Evolutionary conservation across 2,113 vertebrate genomes (phyloP).

Genomic region (Onychorhynchus coronatus): DNA sequence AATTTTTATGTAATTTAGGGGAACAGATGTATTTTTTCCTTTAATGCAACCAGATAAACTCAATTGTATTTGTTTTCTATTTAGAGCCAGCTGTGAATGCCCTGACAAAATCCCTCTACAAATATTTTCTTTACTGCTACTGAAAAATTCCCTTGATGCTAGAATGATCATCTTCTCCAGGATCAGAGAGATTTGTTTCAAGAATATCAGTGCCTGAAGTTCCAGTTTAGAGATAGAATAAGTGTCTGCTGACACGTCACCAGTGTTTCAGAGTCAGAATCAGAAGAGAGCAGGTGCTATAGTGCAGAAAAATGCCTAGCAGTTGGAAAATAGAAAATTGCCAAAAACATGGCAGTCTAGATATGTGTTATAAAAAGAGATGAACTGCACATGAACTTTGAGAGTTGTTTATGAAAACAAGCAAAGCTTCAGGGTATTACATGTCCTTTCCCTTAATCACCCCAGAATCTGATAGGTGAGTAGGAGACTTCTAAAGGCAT

Average conservation of each 20-base stretch:
- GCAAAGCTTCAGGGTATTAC: conserved; percentile 25
- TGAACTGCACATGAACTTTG: conserved; percentile 53
- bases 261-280: conserved; percentile 24
- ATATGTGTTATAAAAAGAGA: conserved; percentile 50
- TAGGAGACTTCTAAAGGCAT: conserved; percentile 27
- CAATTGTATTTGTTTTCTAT: background rate
- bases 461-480: conserved; percentile 59
- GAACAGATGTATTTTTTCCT: background rate
- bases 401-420: conserved; percentile 50
- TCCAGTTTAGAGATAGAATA: conserved; percentile 23
- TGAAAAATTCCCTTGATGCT: background rate
- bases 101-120: background rate
- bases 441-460: conserved; percentile 51
- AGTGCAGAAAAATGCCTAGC: conserved; percentile 31
- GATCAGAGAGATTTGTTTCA: conserved; percentile 38
- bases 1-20: background rate
- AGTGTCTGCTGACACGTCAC: conserved; percentile 58
- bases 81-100: background rate
- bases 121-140: background rate
- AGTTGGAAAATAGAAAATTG: conserved; percentile 17
- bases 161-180: background rate
- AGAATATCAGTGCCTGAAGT: conserved; percentile 48
- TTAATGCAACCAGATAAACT: background rate
- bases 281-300: conserved; percentile 43
- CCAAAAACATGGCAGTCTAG: conserved; percentile 26